phyloP scores from a whole-genome alignment of 2,113 vertebrate species.

The Erythrocebus patas region DNA sequence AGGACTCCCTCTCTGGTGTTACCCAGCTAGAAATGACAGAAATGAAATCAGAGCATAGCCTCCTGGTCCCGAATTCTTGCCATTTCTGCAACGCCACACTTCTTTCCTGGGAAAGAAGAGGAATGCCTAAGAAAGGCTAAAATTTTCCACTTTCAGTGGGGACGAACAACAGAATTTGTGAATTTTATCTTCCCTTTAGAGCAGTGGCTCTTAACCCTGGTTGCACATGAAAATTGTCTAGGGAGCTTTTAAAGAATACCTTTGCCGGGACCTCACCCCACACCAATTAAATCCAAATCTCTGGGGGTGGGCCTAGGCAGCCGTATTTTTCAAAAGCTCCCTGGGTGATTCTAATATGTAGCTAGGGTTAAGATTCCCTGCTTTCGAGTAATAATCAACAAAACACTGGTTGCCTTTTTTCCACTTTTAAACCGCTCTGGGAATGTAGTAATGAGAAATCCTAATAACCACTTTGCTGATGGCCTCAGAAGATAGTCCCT shows the following conservation, averaged over 20 bases:
- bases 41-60: accelerated
- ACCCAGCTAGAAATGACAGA: not conserved
- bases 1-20: not conserved
- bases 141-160: not conserved
- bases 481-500: not conserved
- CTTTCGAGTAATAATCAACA: conserved; percentile 54
- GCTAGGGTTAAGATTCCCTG: conserved; percentile 17
- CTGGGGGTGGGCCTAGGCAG: not conserved
- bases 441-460: conserved; percentile 52
- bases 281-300: conserved; percentile 51
- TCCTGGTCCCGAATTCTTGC: not conserved
- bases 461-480: not conserved
- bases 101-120: not conserved
- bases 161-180: not conserved
- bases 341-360: not conserved
- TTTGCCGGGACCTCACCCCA: conserved; percentile 38
- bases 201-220: conserved; percentile 36
- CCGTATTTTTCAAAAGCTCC: conserved; percentile 49
- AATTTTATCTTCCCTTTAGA: conserved; percentile 23
- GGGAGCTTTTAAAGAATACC: conserved; percentile 49
- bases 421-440: conserved; percentile 46
- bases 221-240: not conserved
- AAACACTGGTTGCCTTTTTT: conserved; percentile 45
- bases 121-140: not conserved
- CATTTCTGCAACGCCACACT: not conserved